Base-by-base conservation (phyloP, 2,888 invertebrate genomes). In the Orchesellides sinensis region DNA sequence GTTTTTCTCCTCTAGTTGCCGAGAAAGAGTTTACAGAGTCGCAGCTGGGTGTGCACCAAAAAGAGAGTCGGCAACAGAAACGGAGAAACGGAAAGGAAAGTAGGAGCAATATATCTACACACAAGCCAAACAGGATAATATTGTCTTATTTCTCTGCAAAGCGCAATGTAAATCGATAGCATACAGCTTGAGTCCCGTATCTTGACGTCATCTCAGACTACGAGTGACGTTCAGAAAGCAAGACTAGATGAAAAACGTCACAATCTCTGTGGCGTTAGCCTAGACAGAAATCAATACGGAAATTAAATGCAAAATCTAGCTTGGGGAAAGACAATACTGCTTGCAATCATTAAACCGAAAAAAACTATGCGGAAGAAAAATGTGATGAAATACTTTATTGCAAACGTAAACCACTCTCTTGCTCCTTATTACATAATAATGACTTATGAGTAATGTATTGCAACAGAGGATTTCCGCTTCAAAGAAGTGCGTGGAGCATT, bases 171-270 rank as follows among this genome's bases (percentile, higher is more conserved):
- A 79, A 86, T 86, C 86, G 84, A 87, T 87, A 87, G 49, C 77
- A 81, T 83, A 85, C 84, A 72, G 83, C 82, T 79, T 69, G 73
- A 65, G 59, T n/a, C 66, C 56, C 32, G 59, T 45, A 69, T 56
- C 78, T 86, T 87, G 87, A 87, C 88, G 88, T 88, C 86, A 88
- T 86, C 19, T 75, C 63, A 35, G 59, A 72, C 56, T 54, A 54
- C 84, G 84, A 63, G 87, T 88, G 88, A 88, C 88, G 87, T 87
- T 82, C 83, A 84, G 40, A 32, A 77, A 79, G 52, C 69, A 83
- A 59, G 59, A 75, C 78, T n/a, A n/a, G n/a, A 84, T 84, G 77
- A 70, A 65, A 77, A 75, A 88, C 88, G 87, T 88, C 88, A 88
- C 88, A 87, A 87, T 77, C 70, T 56, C 75, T 83, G 70, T 74